Percentiles rank a stretch among this genome's conserved stretches.
Evolutionary conservation across 2,888 invertebrate species (phyloP).

Genomic region (Esperia sulphurella): DNA sequence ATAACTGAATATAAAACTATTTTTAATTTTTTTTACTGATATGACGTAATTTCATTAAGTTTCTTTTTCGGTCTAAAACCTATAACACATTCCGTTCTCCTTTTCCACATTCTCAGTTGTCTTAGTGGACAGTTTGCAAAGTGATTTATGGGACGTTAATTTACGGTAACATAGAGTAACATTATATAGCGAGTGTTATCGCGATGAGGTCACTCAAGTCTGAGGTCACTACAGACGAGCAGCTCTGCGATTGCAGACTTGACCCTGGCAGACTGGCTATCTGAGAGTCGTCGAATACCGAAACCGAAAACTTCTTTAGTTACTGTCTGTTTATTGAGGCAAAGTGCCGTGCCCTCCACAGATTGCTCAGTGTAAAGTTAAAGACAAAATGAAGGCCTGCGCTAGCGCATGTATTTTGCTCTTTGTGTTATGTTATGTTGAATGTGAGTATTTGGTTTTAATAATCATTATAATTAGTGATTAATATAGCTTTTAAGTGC

Average conservation of each 20-base stretch:
- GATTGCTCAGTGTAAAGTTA: constrained; percentile 9
- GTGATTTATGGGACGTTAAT: no score
- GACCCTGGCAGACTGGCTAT: neutral
- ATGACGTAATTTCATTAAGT: no score
- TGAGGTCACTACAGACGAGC: constrained; percentile 44
- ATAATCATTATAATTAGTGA: no score
- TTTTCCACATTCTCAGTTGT: no score
- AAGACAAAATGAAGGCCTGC: constrained; percentile 45
- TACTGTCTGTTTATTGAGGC: constrained; percentile 1
- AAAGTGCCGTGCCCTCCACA: constrained; percentile 11
- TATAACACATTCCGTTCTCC: no score
- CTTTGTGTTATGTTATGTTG: constrained; percentile 44
- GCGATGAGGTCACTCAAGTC: constrained; percentile 45
- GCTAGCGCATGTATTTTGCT: constrained; percentile 35
- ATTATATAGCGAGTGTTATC: constrained; percentile 34
- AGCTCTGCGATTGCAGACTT: neutral
- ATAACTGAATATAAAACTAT: no score
- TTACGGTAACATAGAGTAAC: no score
- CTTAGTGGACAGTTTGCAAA: no score
- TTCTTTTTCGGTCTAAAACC: no score
- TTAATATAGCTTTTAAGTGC: no score
- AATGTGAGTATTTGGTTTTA: constrained; percentile 49
- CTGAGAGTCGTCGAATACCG: neutral
- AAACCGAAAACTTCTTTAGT: constrained; percentile 2
- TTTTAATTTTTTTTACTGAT: no score